phyloP scores from a whole-genome alignment of 2,797 vertebrate species.

The Clarias pachynema region DNA sequence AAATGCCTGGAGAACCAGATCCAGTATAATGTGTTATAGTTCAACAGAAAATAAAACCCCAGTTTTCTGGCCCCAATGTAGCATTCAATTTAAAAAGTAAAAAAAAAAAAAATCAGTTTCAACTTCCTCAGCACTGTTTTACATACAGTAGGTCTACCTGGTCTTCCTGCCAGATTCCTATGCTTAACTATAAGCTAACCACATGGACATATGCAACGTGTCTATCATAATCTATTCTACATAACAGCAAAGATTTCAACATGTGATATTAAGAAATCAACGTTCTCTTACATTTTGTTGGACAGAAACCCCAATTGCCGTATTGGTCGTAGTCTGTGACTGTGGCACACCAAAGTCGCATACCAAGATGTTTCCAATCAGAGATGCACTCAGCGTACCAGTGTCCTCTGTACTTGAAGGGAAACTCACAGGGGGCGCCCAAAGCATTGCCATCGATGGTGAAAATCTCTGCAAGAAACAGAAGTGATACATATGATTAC shows the following conservation, averaged over 20 bases:
- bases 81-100: slow-evolving; percentile 42
- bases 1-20: no score
- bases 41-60: background rate
- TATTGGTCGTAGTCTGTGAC: slow-evolving; percentile 76
- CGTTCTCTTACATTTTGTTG: slow-evolving; percentile 78
- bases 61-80: slow-evolving; percentile 37
- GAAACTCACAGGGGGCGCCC: slow-evolving; percentile 87
- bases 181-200: no score
- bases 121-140: slow-evolving; percentile 23
- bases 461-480: slow-evolving; percentile 77
- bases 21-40: no score
- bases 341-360: slow-evolving; percentile 86
- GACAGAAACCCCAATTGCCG: slow-evolving; percentile 87
- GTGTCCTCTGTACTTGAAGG: slow-evolving; percentile 82
- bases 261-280: background rate
- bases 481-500: background rate
- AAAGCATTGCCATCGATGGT: slow-evolving; percentile 86
- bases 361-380: slow-evolving; percentile 75
- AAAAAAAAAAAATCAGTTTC: slow-evolving; percentile 56
- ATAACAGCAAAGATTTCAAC: background rate
- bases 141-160: background rate
- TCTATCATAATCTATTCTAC: background rate
- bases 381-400: slow-evolving; percentile 89
- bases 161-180: background rate
- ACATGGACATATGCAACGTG: background rate